Evolutionary conservation across 2,888 invertebrate species (phyloP).

Genomic region (Crossocerus cetratus): DNA sequence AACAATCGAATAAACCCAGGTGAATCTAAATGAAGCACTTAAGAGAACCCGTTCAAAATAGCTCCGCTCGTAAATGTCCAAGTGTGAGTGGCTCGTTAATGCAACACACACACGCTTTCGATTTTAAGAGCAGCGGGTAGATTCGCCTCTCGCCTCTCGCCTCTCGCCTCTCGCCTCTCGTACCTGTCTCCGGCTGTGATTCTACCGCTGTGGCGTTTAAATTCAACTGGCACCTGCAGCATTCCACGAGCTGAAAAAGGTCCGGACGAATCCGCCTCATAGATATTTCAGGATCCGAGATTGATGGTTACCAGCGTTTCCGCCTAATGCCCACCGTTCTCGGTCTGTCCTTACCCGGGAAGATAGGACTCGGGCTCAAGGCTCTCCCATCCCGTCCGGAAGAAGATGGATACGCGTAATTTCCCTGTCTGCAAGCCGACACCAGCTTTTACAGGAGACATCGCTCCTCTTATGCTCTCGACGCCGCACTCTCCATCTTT

Average conservation of each 20-base stretch:
- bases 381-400: constrained; percentile 59
- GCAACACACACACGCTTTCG: no score
- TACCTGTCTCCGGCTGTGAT: no score
- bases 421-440: constrained; percentile 47
- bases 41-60: no score
- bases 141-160: no score
- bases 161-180: no score
- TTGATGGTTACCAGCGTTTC: constrained; percentile 64
- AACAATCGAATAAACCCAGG: no score
- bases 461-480: neutral
- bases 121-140: no score
- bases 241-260: constrained; percentile 22
- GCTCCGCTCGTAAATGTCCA: no score
- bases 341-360: constrained; percentile 27
- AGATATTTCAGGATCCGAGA: constrained; percentile 65
- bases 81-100: no score
- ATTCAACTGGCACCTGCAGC: constrained; percentile 17
- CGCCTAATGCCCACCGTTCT: constrained; percentile 59
- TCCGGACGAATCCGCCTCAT: constrained; percentile 48
- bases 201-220: neutral
- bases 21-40: no score
- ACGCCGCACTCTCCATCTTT: constrained; percentile 9
- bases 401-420: constrained; percentile 71
- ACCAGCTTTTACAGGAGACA: constrained; percentile 10
- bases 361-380: constrained; percentile 39